Evolutionary conservation across 2,888 invertebrate genomes (phyloP), one percentile per base, ranked within the genome.

Genomic region (Sialis lutaria): DNA sequence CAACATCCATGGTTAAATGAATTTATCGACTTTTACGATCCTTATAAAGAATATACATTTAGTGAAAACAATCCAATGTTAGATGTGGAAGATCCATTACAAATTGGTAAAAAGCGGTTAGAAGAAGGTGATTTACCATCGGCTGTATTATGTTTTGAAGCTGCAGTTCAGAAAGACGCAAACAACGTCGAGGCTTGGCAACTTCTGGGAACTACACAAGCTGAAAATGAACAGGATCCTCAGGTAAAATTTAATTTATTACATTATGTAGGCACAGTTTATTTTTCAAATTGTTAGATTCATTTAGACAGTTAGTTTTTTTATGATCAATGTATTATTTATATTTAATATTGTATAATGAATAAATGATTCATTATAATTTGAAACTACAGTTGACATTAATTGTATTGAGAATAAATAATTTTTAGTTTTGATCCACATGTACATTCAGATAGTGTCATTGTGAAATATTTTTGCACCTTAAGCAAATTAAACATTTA

Each of bases 131-230:
- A 97, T 65, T 75, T 97, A 53, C 91, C 96, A 33, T 88, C 91
- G 55, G 97, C 98, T 10, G 93, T 95, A 1, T 67, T 97, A 31
- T 86, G 93, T 58, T 97, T 98, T 67, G 98, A 98, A 68, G 90
- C 91, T 45, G 95, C 96, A 7, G 91, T 82, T 4, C 83, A 87
- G 58, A 82, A 89, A 59, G 73, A 85, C 44, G 79, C 84, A 2
- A 72, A 80, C 44, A 83, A 84, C 57, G 70, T 77, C 0, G 83
- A 89, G 64, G 85, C 83, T 1, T 95, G 95, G 95, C 77, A 84
- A 51, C 68, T 85, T 34, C 68, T 95, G 42, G 95, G 95, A 7
- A 84, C 83, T 9, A 86, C 92, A 33, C 95, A 96, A 64, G 92
- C 97, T 37, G 93, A 97, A 71, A 98, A 98, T 69, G 98, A 99